Evolutionary conservation across 2,888 invertebrate genomes (phyloP), one percentile per base, ranked within the genome.

Genomic region (Rhagium mordax): DNA sequence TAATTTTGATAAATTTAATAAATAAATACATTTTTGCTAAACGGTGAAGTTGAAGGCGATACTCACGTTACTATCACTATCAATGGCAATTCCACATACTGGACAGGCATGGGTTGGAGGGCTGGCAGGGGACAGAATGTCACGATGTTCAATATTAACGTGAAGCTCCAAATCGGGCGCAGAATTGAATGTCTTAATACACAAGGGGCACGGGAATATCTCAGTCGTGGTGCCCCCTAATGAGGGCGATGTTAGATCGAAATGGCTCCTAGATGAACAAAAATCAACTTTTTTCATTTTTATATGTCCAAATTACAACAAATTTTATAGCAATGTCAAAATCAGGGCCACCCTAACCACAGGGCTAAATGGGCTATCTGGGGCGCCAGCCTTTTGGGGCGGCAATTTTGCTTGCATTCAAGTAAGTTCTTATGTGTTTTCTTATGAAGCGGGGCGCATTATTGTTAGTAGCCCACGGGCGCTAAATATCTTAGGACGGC

Each of bases 111-210:
- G 82, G n/a, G 84, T 78, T 4, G 84, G 83, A 15, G 87, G 86
- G 75, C 86, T 85, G 27, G 86, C 85, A 0, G 93, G 95, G 86
- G 94, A 95, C 70, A 95, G 88, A 79, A 95, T 93, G 88, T 95
- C 95, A 83, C 92, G 91, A 85, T 96, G 96, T 82, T 95, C 95
- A 71, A 94, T 93, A 88, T 96, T 96, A 0, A 96, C 95, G 85
- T 96, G 96, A 62, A 95, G 88, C 87, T 96, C 95, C 64, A 96
- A 91, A 85, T 95, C 95, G 1, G 93, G 91, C n/a, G 93, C 92
- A 80, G 92, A 92, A 59, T 91, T 90, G 84, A 94, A 95, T 61
- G 92, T 91, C 78, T 91, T 91, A 73, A 92, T 91, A 87, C 96
- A 96, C 55, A 96, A 90, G 0, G 96, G 96, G 85, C 96, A 96